These are phyloP conservation scores for Vidua macroura DNA, from an alignment of 2,113 vertebrate species.

Conservation along the genomic window DNA sequence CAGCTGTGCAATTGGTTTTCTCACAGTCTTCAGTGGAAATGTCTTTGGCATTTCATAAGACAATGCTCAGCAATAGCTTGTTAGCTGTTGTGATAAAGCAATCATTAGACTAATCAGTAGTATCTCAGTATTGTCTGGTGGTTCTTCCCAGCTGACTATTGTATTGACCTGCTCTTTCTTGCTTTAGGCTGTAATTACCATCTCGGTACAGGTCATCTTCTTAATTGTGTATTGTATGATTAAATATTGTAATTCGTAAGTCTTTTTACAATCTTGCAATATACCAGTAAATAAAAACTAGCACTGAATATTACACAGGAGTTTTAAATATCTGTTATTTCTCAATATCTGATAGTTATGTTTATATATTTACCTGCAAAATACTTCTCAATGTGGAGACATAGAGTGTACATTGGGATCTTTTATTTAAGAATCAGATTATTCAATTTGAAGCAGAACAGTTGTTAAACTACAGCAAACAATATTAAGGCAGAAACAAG, in stretches of 20 bases:
- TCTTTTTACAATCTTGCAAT: not conserved
- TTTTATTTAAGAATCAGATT: not conserved
- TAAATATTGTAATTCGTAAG: not conserved
- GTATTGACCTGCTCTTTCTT: not conserved
- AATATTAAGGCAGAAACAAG: not conserved
- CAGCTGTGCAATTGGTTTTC: conserved; percentile 27
- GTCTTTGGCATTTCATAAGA: not conserved
- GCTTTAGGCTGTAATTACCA: not conserved
- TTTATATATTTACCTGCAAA: not conserved
- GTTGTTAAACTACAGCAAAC: not conserved
- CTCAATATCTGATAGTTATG: not conserved
- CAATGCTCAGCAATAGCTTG: not conserved
- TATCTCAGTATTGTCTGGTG: not conserved
- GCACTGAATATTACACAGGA: not conserved
- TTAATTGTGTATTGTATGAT: not conserved
- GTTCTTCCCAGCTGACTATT: not conserved
- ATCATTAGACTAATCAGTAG: conserved; percentile 7
- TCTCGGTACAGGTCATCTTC: not conserved
- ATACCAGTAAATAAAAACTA: not conserved
- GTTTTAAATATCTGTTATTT: not conserved
- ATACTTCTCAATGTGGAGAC: not conserved
- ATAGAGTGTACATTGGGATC: not conserved
- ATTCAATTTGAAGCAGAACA: not conserved
- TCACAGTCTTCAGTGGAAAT: not conserved
- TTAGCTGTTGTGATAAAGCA: not conserved